phyloP scores from a whole-genome alignment of 2,888 invertebrate genomes.

The Drosophila gaucha region DNA sequence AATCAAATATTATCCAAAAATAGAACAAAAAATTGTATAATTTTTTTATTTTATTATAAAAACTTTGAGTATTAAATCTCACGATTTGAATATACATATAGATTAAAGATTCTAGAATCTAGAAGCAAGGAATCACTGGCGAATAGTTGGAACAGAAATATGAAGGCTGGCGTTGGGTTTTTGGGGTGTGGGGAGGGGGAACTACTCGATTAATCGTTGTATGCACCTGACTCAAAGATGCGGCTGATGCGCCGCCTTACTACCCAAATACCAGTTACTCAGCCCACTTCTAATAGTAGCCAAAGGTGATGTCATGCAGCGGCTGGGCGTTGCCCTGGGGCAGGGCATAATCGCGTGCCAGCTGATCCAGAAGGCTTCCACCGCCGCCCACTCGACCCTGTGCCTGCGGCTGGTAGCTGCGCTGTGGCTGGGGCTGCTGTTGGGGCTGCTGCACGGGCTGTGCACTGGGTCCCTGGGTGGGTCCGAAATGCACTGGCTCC shows the following conservation, averaged over 20 bases:
- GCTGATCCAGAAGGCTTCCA: constrained; percentile 90
- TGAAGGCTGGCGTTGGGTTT: not conserved
- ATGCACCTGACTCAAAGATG: constrained; percentile 59
- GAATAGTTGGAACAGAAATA: constrained; percentile 30
- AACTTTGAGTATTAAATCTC: constrained; percentile 35
- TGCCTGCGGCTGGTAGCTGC: constrained; percentile 71
- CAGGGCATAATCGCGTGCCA: constrained; percentile 92
- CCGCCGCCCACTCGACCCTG: constrained; percentile 82
- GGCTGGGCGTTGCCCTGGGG: constrained; percentile 89
- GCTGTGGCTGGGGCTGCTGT: constrained; percentile 62
- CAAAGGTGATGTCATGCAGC: constrained; percentile 93
- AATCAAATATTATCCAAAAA: not conserved
- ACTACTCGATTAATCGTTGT: constrained; percentile 41
- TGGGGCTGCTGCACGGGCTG: constrained; percentile 67
- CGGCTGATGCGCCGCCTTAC: constrained; percentile 27
- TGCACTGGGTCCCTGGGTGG: constrained; percentile 63
- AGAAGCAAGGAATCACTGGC: constrained; percentile 47
- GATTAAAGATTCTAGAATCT: constrained; percentile 34
- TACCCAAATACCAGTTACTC: constrained; percentile 37
- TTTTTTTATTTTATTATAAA: constrained; percentile 43
- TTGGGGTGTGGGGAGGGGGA: not conserved
- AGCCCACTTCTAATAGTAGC: constrained; percentile 87
- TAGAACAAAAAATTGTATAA: constrained; percentile 25
- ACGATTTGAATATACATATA: constrained; percentile 41
- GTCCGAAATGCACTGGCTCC: constrained; percentile 76